Evolutionary conservation across 2,797 vertebrate genomes (phyloP), one percentile per base, ranked within the genome.

Genomic region (Xerus rutilus): DNA sequence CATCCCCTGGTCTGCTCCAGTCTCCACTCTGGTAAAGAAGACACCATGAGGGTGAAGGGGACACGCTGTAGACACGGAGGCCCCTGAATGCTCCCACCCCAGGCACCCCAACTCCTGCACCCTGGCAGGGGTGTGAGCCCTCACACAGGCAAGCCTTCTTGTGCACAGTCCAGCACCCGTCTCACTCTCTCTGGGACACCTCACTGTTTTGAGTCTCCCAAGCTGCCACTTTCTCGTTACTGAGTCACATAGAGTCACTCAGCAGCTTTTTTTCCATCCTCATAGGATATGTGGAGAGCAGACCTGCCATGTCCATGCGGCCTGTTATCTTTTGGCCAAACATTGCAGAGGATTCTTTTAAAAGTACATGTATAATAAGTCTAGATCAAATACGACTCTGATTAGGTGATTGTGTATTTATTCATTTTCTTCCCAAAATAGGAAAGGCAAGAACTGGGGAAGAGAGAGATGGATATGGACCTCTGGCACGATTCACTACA

Each of bases 21-120:
- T 77, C 30, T 12, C 49, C 11, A 6, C 49, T 54, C 47, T 64
- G 35, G 45, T 73, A 8, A 65, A 67, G 21, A 30, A 74, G 54
- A 74, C 1, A 20, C 10, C n/a, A 14, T 0, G 0, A 43, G 21
- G n/a, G 57, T 13, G 9, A 62, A 45, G 39, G 54, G 3, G 32
- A 83, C 25, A 4, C 1, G 23, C 39, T 14, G 32, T 1, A 54
- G 69, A 47, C 1, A 25, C 4, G 14, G 18, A 13, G 17, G 11
- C 54, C 1, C 35, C 39, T 73, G 49, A 52, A 35, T 1, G 3
- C 20, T 25, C 64, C n/a, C 49, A 5, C 8, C 8, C 0, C 0
- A 13, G 28, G 70, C 62, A 32, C 65, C 17, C 64, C n/a, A 1
- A 23, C 49, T 45, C 47, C 54, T 57, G 45, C 30, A 57, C 65